A percentile compares a stretch with the other conserved stretches of the same genome.
Evolutionary conservation across 2,113 vertebrate species (phyloP).

Genomic region (Garra rufa): DNA sequence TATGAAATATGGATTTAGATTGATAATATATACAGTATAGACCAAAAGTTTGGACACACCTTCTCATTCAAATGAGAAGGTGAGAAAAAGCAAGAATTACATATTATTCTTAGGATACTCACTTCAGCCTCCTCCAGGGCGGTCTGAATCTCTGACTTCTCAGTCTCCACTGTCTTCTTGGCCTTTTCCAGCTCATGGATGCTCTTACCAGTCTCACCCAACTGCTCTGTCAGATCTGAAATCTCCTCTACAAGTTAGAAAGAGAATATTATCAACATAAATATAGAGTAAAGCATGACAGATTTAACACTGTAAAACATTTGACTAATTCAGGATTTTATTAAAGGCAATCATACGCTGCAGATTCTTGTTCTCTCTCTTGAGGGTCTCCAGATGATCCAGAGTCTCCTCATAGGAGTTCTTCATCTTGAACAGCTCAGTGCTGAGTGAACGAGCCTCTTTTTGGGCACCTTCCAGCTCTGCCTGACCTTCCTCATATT

Average conservation of each 20-base stretch:
- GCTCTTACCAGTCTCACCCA: conserved; percentile 76
- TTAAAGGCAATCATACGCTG: conserved; percentile 40
- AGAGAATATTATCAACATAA: neutral
- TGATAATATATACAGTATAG: neutral
- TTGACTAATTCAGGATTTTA: neutral
- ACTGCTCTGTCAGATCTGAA: conserved; percentile 54
- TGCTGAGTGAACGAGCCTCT: conserved; percentile 80
- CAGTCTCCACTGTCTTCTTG: conserved; percentile 74
- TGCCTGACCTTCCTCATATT: conserved; percentile 66
- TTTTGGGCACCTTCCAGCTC: conserved; percentile 81
- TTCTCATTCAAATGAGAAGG: too few species aligned
- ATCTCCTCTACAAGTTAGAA: conserved; percentile 48
- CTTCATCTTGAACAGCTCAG: conserved; percentile 86
- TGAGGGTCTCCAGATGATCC: conserved; percentile 68
- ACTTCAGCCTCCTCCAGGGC: conserved; percentile 58
- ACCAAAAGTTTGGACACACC: neutral
- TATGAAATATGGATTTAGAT: too few species aligned
- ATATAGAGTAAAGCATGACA: neutral
- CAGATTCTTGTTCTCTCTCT: conserved; percentile 57
- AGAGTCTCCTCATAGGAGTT: conserved; percentile 79
- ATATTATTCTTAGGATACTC: neutral
- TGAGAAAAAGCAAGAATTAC: neutral
- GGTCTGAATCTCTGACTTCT: conserved; percentile 57
- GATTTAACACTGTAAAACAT: neutral
- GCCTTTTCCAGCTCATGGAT: conserved; percentile 83